phyloP scores from a whole-genome alignment of 2,888 invertebrate species.

The Penaeus monodon region DNA sequence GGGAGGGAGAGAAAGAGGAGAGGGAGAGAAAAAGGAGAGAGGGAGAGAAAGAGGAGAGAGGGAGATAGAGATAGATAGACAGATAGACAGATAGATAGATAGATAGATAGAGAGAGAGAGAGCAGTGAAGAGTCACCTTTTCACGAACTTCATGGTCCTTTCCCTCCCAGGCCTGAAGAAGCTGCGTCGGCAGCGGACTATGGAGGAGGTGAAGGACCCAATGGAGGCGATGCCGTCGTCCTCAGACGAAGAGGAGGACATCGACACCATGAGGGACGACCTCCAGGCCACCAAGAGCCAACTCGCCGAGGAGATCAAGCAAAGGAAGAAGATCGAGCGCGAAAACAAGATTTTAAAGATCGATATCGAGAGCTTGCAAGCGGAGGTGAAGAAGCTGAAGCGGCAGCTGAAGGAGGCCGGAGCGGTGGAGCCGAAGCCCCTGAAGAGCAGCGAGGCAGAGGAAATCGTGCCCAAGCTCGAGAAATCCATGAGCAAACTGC shows the following conservation, averaged over 20 bases:
- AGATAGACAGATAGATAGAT: background rate
- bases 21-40: background rate
- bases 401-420: slow-evolving; percentile 59
- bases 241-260: slow-evolving; percentile 88
- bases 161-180: slow-evolving; percentile 77
- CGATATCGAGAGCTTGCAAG: slow-evolving; percentile 77
- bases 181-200: slow-evolving; percentile 89
- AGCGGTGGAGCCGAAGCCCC: slow-evolving; percentile 51
- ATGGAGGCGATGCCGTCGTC: slow-evolving; percentile 66
- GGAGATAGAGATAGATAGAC: background rate
- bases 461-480: slow-evolving; percentile 61
- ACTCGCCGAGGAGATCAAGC: slow-evolving; percentile 86
- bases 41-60: background rate
- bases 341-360: slow-evolving; percentile 86
- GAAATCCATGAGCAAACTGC: slow-evolving; percentile 64
- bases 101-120: background rate
- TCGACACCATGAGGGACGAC: slow-evolving; percentile 80
- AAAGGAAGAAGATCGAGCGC: slow-evolving; percentile 78
- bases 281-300: slow-evolving; percentile 92
- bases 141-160: background rate
- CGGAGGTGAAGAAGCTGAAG: slow-evolving; percentile 59
- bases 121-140: background rate
- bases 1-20: background rate
- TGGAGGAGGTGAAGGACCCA: slow-evolving; percentile 76
- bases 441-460: slow-evolving; percentile 56